Evolutionary conservation across 1,140 invertebrate genomes (phyloP), one percentile per base, ranked within the genome.

Genomic region (Papilio dardanus): DNA sequence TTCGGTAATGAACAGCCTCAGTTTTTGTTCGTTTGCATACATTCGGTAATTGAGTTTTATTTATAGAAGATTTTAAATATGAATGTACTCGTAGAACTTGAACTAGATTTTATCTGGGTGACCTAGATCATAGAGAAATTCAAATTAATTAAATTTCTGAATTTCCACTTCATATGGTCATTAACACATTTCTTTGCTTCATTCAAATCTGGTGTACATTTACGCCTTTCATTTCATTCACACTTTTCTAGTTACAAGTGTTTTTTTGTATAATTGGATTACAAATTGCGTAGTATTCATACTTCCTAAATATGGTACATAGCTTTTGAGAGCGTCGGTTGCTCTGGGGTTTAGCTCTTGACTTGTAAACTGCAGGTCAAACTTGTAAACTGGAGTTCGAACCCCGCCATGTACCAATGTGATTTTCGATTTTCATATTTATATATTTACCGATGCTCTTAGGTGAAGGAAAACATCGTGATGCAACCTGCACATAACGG

Each of bases 31-130:
- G 42, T 46, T 7, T n/a, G 42, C 5, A 54, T 62, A 14, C 12
- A 62, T 14, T 62, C 12, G 24, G 10, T 14, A 30, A 62, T 62
- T 30, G 21, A 62, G 3, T 30, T 62, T 62, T 14, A 30, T 62
- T 62, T 24, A 21, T 54, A 54, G 21, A 24, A 16, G 21, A 4
- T 14, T 28, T 62, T 14, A 62, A 28, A 62, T 21, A 62, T 28
- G 21, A 28, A 1, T 58, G 10, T 16, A 62, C 54, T 62, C 54
- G 54, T 28, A 62, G 54, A 62, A 62, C 54, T 62, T 62, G 54
- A 62, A 62, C 54, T 28, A 62, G 12, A 62, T 62, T 62, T 28
- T 24, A 28, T 62, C 54, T 62, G 12, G 8, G 24, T 62, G 54
- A 62, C 54, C 54, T 30, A 62, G 3, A 28, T 28, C 24, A 62